Evolutionary conservation across 2,113 vertebrate species (phyloP).

Genomic region (Alces alces): DNA sequence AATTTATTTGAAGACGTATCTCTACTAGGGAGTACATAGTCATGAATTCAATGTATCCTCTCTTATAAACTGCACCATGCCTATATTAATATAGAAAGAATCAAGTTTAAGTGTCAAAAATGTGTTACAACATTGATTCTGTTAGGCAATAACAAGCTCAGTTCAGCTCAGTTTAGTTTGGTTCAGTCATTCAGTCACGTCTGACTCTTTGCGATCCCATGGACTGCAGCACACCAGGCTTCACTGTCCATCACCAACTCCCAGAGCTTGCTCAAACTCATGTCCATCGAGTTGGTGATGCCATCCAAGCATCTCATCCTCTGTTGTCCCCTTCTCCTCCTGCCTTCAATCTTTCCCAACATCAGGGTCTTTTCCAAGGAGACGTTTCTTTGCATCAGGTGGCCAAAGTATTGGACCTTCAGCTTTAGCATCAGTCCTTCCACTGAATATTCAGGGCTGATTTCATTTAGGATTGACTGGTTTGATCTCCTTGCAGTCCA

Average conservation of each 20-base stretch:
- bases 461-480: neutral
- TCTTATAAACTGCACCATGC: neutral
- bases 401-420: neutral
- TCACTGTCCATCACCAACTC: neutral
- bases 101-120: slow-evolving; percentile 12
- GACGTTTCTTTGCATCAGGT: neutral
- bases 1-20: neutral
- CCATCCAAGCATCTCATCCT: neutral
- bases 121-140: slow-evolving; percentile 3
- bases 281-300: neutral
- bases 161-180: neutral
- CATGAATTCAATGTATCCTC: neutral
- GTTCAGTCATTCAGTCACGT: neutral
- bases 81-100: slow-evolving; percentile 11
- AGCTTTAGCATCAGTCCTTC: neutral
- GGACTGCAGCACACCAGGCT: neutral
- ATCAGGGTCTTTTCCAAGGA: neutral
- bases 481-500: neutral
- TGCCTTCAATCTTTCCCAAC: neutral
- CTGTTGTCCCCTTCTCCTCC: neutral
- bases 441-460: neutral
- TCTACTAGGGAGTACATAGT: neutral
- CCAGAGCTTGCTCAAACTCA: neutral
- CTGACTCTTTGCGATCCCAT: neutral
- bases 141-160: neutral